Base-by-base conservation (phyloP, 1,140 invertebrate species). In the Yoshiicerus persimilis region DNA sequence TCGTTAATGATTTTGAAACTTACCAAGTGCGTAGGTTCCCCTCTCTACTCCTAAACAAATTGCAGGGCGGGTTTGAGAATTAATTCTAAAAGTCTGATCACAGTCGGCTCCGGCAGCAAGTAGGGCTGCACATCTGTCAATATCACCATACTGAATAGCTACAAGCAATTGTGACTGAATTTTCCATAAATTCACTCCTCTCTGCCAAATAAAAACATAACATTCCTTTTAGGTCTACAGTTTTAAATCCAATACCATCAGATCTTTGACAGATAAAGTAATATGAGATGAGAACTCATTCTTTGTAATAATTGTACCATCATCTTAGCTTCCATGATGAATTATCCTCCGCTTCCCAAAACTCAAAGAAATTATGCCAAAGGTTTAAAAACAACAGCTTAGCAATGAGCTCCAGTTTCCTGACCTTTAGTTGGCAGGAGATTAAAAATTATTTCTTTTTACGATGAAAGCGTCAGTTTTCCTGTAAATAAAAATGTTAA, bases 61-160 rank as follows among this genome's bases (percentile, higher is more conserved):
- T 8, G 90, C 90, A 27, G 90, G 88, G 36, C 47, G 36, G 0
- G 30, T 64, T 39, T 80, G 62, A 32, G 75, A 88, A 70, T 89
- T 89, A 41, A 90, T 88, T 83, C 87, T 77, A 62, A 90, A 90
- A 8, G 77, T 88, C 80, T 89, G 87, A 70, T 90, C 90, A 32
- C 86, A 85, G 64, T 90, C 88, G 36, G 87, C 90, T 86, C 90
- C 90, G 4, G 66, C 87, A 25, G 70, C 70, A 20, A 90, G 39
- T 34, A 90, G 32, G 0, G 32, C 86, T 23, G n/a, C 38, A 83
- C 88, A 89, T 23, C 64, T 34, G 39, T 90, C 88, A 38, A 89
- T 70, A 87, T 88, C 86, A 9, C 88, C 90, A 39, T 89, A 86
- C 34, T 87, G 87, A 62, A 90, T 88, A 27, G 90, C 88, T 25